These are phyloP conservation scores for Leptopilina syphax DNA, from an alignment of 2,888 invertebrate species.

Conservation along the genomic window DNA sequence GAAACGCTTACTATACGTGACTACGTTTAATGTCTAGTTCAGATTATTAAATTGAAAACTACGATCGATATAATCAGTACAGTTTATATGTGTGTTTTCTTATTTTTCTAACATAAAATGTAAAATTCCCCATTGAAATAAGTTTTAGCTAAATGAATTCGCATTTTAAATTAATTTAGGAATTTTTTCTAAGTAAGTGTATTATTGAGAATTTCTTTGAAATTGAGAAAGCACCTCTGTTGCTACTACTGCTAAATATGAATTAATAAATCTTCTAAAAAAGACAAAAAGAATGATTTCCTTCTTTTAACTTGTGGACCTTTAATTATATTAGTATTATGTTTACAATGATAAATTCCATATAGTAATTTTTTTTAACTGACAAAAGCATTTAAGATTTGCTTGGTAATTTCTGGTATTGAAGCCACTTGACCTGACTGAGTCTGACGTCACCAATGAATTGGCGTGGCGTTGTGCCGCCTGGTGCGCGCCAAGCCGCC, in stretches of 20 bases:
- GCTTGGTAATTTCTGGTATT: constrained; percentile 55
- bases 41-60: no score
- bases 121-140: no score
- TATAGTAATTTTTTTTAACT: not conserved
- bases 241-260: constrained; percentile 3
- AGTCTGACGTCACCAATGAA: constrained; percentile 61
- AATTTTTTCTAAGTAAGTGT: no score
- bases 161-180: no score
- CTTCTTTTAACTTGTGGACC: not conserved
- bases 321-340: not conserved
- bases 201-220: constrained; percentile 59
- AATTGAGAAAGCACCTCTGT: constrained; percentile 51
- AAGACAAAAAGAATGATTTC: not conserved
- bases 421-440: constrained; percentile 65
- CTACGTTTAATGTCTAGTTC: no score
- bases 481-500: not conserved
- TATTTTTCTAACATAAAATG: no score
- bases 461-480: not conserved
- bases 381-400: constrained; percentile 19
- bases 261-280: no score
- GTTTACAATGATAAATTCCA: not conserved
- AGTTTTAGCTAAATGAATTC: no score
- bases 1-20: not conserved
- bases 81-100: no score
- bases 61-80: no score